phyloP scores from a whole-genome alignment of 37 sponge, comb jelly and placozoan genomes.

The Theonella swinhoei region DNA sequence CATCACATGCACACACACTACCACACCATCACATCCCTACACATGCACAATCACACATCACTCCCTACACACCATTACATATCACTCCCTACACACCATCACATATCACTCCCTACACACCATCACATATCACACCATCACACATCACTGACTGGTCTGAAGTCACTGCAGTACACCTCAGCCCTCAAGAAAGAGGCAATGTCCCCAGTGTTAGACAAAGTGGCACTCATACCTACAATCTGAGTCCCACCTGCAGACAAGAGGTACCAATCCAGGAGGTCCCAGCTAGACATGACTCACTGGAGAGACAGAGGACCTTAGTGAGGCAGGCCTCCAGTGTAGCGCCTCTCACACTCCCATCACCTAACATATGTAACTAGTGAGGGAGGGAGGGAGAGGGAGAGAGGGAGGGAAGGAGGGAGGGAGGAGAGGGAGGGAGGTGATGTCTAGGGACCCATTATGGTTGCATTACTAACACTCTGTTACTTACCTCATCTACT shows the following conservation, averaged over 20 bases:
- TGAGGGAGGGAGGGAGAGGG: not conserved
- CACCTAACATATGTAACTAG: conserved; percentile 98
- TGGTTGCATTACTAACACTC: no score
- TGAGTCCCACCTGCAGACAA: conserved; percentile 36
- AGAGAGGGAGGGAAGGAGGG: not conserved
- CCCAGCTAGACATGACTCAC: conserved; percentile 15
- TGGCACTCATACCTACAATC: conserved; percentile 96
- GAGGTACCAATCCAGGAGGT: not conserved
- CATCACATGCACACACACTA: no score
- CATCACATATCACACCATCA: conserved; percentile 35
- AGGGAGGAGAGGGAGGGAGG: not conserved
- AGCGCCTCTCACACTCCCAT: conserved; percentile 88
- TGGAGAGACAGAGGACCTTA: conserved; percentile 56
- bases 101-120: conserved; percentile 19
- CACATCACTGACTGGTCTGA: conserved; percentile 82
- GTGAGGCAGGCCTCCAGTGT: conserved; percentile 87
- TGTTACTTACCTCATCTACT: conserved; percentile 78
- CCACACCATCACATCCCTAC: no score
- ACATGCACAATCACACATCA: not conserved
- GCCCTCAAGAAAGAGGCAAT: conserved; percentile 82
- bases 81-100: not conserved
- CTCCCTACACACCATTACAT: not conserved
- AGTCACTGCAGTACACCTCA: conserved; percentile 66
- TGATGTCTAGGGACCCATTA: no score
- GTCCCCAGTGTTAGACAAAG: conserved; percentile 83